Evolutionary conservation across 1,140 invertebrate genomes (phyloP).

Genomic region (Drosophila bifasciata): DNA sequence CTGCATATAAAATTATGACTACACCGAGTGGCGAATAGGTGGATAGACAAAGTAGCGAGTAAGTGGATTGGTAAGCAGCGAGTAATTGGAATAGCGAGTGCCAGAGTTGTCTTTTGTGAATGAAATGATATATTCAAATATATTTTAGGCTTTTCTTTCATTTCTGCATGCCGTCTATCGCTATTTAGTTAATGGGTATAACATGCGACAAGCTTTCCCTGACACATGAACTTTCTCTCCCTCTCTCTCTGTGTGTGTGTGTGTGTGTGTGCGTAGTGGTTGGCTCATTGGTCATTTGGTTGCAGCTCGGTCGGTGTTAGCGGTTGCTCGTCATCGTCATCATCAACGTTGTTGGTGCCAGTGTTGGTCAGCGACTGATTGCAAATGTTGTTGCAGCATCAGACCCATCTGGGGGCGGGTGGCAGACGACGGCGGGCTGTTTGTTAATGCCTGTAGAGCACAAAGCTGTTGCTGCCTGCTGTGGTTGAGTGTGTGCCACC

Average conservation of each 20-base stretch:
- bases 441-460: slow-evolving; percentile 54
- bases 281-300: slow-evolving; percentile 77
- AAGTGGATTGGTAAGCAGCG: too few species aligned
- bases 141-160: too few species aligned
- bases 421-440: slow-evolving; percentile 1
- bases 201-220: slow-evolving; percentile 44
- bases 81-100: too few species aligned
- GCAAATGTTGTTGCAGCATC: slow-evolving; percentile 55
- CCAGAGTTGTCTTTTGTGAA: too few species aligned
- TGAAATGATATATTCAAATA: too few species aligned
- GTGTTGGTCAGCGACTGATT: slow-evolving; percentile 56
- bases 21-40: too few species aligned
- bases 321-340: slow-evolving; percentile 65
- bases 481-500: slow-evolving; percentile 42
- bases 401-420: too few species aligned
- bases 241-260: neutral
- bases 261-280: slow-evolving; percentile 56
- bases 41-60: too few species aligned
- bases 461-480: slow-evolving; percentile 53
- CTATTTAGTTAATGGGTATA: neutral
- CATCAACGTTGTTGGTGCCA: slow-evolving; percentile 38
- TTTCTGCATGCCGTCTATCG: neutral
- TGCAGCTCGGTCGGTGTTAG: slow-evolving; percentile 74
- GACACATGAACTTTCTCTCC: slow-evolving; percentile 41
- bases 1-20: too few species aligned